Percentiles rank a stretch among this genome's conserved stretches.
Conservation (phyloP, 2,113 vertebrate species). For the Phalacrocorax carbo region DNA sequence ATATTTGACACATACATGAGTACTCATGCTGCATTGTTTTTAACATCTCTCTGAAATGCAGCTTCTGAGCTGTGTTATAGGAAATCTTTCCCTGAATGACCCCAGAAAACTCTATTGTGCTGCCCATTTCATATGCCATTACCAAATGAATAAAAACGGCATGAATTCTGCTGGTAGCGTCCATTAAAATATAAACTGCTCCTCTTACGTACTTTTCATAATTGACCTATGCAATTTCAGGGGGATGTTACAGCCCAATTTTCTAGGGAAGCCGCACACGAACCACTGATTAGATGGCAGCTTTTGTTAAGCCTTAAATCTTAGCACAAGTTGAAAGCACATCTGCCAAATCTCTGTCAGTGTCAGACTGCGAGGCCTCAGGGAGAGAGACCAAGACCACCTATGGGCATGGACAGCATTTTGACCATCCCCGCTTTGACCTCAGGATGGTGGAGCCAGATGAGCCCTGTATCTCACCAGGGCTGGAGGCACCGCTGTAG, state of each 20-base stretch:
- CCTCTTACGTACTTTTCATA: not conserved
- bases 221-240: not conserved
- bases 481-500: not conserved
- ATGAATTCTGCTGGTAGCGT: not conserved
- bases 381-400: not conserved
- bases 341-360: not conserved
- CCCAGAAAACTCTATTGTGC: not conserved
- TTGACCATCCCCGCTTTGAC: not conserved
- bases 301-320: not conserved
- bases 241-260: not conserved
- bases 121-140: not conserved
- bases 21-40: not conserved
- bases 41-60: not conserved
- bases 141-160: not conserved
- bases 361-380: not conserved
- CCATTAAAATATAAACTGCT: not conserved
- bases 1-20: not conserved
- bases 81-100: conserved; percentile 2
- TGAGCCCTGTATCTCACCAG: not conserved
- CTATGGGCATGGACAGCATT: not conserved
- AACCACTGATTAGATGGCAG: not conserved
- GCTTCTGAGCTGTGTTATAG: not conserved
- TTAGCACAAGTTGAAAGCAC: not conserved
- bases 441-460: not conserved
- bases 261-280: not conserved